phyloP scores from a whole-genome alignment of 2,888 invertebrate genomes.

The Punctoribates punctum region DNA sequence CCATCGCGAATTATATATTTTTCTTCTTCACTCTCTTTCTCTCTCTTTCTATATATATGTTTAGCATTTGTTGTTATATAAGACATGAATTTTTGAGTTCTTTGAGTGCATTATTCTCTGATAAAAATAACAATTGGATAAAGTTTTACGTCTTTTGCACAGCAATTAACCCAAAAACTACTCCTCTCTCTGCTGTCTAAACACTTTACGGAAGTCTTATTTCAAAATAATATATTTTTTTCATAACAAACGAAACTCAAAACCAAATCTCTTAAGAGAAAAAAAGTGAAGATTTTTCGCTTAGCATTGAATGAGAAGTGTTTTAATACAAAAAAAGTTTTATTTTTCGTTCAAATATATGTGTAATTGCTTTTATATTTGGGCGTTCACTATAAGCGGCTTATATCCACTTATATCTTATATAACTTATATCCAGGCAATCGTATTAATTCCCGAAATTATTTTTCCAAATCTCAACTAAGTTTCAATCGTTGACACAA shows the following conservation, averaged over 20 bases:
- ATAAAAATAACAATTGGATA: constrained; percentile 36
- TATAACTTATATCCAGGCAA: background rate
- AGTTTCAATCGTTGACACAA: constrained; percentile 26
- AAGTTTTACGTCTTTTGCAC: constrained; percentile 13
- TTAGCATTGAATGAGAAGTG: constrained; percentile 22
- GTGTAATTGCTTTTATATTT: constrained; percentile 36
- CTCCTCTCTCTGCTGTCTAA: constrained; percentile 25
- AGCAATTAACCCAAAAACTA: constrained; percentile 39
- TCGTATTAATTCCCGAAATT: background rate
- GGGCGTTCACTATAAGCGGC: constrained; percentile 33
- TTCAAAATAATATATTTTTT: constrained; percentile 24
- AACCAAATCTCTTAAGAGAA: background rate
- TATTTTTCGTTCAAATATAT: background rate
- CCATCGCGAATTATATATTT: constrained; percentile 6
- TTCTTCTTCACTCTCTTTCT: constrained; percentile 3
- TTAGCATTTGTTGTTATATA: background rate
- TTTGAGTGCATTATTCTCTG: constrained; percentile 34
- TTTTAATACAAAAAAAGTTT: background rate
- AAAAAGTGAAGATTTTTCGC: constrained; percentile 25
- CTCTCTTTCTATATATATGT: background rate
- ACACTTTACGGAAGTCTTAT: constrained; percentile 37
- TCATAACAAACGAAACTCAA: constrained; percentile 29
- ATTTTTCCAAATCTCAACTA: background rate
- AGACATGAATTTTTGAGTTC: constrained; percentile 14
- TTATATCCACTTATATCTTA: background rate